Conservation (phyloP, 1,140 invertebrate species). For the Trissolcus basalis region DNA sequence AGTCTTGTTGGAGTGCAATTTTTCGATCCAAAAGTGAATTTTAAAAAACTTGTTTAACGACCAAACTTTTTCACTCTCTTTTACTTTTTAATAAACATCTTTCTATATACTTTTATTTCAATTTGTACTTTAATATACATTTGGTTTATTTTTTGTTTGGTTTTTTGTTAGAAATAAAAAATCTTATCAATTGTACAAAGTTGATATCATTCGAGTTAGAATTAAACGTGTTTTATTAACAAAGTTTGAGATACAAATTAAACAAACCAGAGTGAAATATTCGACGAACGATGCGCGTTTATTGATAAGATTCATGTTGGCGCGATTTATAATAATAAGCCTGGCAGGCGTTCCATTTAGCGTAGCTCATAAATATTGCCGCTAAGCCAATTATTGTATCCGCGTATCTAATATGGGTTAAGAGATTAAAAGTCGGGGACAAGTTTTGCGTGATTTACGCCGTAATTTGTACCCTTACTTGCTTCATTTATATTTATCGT, state of each 20-base stretch:
- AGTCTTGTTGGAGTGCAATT: conserved; percentile 18
- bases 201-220: no score
- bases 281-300: conserved; percentile 28
- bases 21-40: background rate
- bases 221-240: no score
- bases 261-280: conserved; percentile 54
- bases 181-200: no score
- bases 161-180: no score
- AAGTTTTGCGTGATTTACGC: conserved; percentile 53
- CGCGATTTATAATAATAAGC: conserved; percentile 48
- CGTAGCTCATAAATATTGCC: conserved; percentile 42
- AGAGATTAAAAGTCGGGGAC: conserved; percentile 56
- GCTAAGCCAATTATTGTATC: conserved; percentile 54
- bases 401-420: conserved; percentile 53
- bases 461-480: conserved; percentile 36
- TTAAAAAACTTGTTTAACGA: no score
- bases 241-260: conserved; percentile 12
- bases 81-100: no score
- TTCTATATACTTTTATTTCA: no score
- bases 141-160: no score
- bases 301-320: conserved; percentile 51
- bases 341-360: conserved; percentile 53
- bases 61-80: no score
- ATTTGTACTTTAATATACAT: no score
- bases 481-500: conserved; percentile 42